These are phyloP conservation scores for Rhinogobio ventralis DNA, from an alignment of 2,797 vertebrate genomes.

Conservation along the genomic window DNA sequence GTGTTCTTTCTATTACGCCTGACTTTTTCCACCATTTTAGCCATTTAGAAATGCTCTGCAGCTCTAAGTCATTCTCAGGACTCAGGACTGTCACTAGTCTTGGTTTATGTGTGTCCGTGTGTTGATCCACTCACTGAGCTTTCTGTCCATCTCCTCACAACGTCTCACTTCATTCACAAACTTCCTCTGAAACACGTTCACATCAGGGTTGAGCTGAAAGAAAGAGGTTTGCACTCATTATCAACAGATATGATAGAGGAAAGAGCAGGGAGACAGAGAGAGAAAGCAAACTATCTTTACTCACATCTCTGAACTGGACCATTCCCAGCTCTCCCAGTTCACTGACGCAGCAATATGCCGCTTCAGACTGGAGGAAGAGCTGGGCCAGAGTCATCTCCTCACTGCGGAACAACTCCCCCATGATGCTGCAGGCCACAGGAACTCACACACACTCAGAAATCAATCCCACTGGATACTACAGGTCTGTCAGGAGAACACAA, in stretches of 20 bases:
- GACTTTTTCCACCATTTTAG: background rate
- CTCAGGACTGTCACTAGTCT: background rate
- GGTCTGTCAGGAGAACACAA: background rate
- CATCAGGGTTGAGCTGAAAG: slow-evolving; percentile 92
- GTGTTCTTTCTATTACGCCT: background rate
- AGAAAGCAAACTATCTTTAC: slow-evolving; percentile 64
- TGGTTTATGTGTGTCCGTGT: background rate
- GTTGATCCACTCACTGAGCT: slow-evolving; percentile 84
- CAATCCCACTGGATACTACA: background rate
- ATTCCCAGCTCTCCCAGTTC: slow-evolving; percentile 97
- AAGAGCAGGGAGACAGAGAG: background rate
- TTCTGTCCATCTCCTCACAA: slow-evolving; percentile 98
- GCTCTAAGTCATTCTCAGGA: background rate
- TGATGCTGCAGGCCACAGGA: slow-evolving; percentile 65
- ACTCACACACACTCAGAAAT: slow-evolving; percentile 23
- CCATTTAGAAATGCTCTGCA: background rate
- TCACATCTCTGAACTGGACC: slow-evolving; percentile 97
- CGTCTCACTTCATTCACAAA: slow-evolving; percentile 98
- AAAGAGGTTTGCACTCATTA: background rate
- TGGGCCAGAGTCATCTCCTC: slow-evolving; percentile 98
- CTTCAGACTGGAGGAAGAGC: slow-evolving; percentile 95
- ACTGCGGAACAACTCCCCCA: slow-evolving; percentile 95
- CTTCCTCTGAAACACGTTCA: slow-evolving; percentile 97
- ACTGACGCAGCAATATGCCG: slow-evolving; percentile 96
- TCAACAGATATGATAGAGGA: background rate